A percentile compares a stretch with the other conserved stretches of the same genome.
phyloP scores from a whole-genome alignment of 2,797 vertebrate species.

The Enteromius afrohamiltoni region DNA sequence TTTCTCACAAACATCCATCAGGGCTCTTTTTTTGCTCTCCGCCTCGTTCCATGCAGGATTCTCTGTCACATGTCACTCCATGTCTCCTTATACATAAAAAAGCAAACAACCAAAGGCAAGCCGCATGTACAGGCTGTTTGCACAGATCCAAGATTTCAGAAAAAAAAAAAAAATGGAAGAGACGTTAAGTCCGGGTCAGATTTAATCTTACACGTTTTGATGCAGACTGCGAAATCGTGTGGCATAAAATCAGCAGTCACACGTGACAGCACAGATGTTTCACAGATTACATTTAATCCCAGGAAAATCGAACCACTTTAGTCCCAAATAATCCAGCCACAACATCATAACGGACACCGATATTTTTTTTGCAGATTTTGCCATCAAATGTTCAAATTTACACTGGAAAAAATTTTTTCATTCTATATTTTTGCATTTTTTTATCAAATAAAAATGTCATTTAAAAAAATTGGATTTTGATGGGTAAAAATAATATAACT shows the following conservation, averaged over 20 bases:
- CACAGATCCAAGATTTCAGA: slow-evolving; percentile 28
- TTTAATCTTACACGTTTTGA: slow-evolving; percentile 45
- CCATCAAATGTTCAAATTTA: background rate
- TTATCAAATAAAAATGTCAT: background rate
- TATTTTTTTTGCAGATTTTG: background rate
- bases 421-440: background rate
- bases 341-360: background rate
- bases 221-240: slow-evolving; percentile 21
- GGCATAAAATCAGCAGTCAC: slow-evolving; percentile 27
- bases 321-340: slow-evolving; percentile 6
- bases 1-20: slow-evolving; percentile 11
- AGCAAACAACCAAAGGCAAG: slow-evolving; percentile 1
- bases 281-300: slow-evolving; percentile 45
- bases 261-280: slow-evolving; percentile 41
- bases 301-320: slow-evolving; percentile 22
- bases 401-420: background rate
- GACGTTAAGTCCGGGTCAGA: slow-evolving; percentile 7
- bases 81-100: background rate
- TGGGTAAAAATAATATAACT: background rate
- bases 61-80: slow-evolving; percentile 35
- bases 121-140: slow-evolving; percentile 26
- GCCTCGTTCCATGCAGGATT: background rate
- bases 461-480: background rate
- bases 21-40: background rate
- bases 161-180: background rate